phyloP scores from a whole-genome alignment of 2,113 vertebrate genomes.

The Sylvilagus bachmani region DNA sequence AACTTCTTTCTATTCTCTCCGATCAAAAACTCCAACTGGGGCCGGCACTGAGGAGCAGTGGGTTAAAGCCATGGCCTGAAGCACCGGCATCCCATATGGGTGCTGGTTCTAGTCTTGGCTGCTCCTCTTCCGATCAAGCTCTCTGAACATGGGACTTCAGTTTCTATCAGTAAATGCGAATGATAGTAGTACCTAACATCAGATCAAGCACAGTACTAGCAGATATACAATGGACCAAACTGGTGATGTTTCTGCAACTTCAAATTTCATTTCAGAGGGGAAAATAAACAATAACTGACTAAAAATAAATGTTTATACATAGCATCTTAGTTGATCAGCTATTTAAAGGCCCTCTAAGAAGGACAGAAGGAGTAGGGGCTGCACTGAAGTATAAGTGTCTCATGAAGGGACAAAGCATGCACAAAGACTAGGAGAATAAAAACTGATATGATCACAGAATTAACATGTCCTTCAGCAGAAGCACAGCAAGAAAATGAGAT shows the following conservation, averaged over 20 bases:
- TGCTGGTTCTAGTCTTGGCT: too few relatives aligned
- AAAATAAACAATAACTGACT: conserved; percentile 34
- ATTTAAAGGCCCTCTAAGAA: neutral
- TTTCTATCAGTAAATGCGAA: conserved; percentile 9
- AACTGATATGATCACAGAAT: neutral
- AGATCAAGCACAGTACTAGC: neutral
- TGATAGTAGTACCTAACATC: neutral
- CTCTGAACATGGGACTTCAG: neutral
- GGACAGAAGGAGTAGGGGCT: neutral
- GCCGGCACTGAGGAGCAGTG: too few relatives aligned
- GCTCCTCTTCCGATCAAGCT: too few relatives aligned
- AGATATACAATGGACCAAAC: neutral
- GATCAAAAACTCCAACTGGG: neutral
- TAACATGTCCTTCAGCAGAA: neutral
- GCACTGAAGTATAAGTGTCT: neutral
- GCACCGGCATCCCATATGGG: too few relatives aligned
- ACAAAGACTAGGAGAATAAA: neutral
- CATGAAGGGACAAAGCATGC: neutral
- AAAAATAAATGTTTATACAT: neutral
- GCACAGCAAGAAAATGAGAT: neutral
- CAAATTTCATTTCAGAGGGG: neutral
- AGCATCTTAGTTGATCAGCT: neutral
- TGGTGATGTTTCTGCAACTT: neutral
- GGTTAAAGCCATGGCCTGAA: too few relatives aligned
- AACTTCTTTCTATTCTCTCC: neutral